Conservation (phyloP, 2,797 vertebrate genomes). For the Lepilemur septentrionalis region DNA sequence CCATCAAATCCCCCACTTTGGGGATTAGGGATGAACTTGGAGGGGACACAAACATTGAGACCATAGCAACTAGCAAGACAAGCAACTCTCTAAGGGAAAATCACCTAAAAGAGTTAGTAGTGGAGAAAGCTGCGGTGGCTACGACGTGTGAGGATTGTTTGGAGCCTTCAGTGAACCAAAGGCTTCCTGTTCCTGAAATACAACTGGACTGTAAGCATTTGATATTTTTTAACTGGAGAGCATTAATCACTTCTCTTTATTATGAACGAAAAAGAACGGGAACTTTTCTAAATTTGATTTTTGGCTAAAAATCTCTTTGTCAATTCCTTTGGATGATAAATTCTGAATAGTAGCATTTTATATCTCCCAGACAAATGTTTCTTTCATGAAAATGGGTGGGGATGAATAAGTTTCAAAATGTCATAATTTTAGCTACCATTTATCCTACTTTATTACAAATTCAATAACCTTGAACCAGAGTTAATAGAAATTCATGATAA, state of each 20-base stretch:
- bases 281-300: constrained; percentile 58
- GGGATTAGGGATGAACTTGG: neutral
- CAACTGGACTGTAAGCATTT: neutral
- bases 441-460: constrained; percentile 75
- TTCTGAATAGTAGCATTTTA: constrained; percentile 53
- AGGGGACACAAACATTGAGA: neutral
- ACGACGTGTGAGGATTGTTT: neutral
- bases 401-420: constrained; percentile 67
- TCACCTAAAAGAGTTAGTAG: neutral
- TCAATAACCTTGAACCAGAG: constrained; percentile 75
- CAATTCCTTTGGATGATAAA: constrained; percentile 51
- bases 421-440: constrained; percentile 72
- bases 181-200: neutral
- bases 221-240: constrained; percentile 28
- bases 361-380: constrained; percentile 60
- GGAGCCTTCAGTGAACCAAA: neutral
- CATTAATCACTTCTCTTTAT: constrained; percentile 46
- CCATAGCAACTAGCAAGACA: neutral
- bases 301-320: constrained; percentile 36
- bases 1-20: too few relatives aligned
- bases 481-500: constrained; percentile 76
- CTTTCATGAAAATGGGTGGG: constrained; percentile 66
- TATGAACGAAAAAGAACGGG: constrained; percentile 7
- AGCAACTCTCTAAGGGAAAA: neutral
- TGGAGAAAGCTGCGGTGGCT: neutral